Base-by-base conservation (phyloP, 2,797 vertebrate species). In the Etheostoma nigrum region DNA sequence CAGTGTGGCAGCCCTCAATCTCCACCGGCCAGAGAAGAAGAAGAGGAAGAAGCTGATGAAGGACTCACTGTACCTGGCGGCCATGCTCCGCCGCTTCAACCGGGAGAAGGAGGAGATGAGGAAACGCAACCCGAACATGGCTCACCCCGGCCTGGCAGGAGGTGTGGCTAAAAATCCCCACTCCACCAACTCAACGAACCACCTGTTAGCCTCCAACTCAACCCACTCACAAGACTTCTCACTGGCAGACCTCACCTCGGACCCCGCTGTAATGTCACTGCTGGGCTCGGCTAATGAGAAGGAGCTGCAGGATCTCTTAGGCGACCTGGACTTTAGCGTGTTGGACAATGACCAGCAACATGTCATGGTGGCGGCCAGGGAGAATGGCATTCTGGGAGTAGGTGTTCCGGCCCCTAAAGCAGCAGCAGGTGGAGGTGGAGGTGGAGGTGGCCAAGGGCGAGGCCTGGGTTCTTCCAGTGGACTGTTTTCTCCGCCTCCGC, bases 21-120 rank as follows among this genome's bases (percentile, higher is more conserved):
- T 91, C 68, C 93, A 92, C 66, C 97, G 97, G 51, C 96, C 97
- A 6, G 97, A 99, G 90, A 99, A 99, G 92, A 96, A 95, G 91
- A 98, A 97, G 95, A 96, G 97, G 83, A 99, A 98, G 94, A 98
- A 97, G 80, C 83, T 97, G 57, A 98, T 97, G 92, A 99, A 98
- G 91, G 97, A 99, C 89, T 97, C 98, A 0, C 91, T 98, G 61
- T 97, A 96, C 76, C 88, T 99, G 86, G 97, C 97, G 58, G 97
- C 97, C 87, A 99, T 99, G 97, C 95, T 99, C 61, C 93, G 95
- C 59, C 97, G 97, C 86, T 99, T 99, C 94, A 96, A 96, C 45
- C 96, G 96, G 69, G 97, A 99, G 91, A 99, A 99, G 89, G 97
- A 99, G 90, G 97, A 96, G 62, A 90, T 97, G 86, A 95, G 89